Evolutionary conservation across 1,140 invertebrate genomes (phyloP).

Genomic region (Pemphigus obesinymphae): DNA sequence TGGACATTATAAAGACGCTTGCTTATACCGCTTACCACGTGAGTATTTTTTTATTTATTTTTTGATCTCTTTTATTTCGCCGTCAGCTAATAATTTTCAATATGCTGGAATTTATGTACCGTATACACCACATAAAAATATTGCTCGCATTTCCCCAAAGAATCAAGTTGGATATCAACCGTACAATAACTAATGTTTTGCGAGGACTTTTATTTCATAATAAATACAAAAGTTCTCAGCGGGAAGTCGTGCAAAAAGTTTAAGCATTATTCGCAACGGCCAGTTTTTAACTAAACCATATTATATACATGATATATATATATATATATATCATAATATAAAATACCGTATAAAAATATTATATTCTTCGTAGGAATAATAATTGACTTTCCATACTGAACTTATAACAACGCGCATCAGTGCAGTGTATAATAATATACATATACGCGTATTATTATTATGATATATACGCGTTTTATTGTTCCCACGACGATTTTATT

Average conservation of each 20-base stretch:
- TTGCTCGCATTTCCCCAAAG: not conserved
- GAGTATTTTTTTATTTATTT: not conserved
- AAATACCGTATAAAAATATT: not conserved
- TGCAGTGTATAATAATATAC: too few relatives aligned
- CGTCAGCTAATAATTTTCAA: constrained; percentile 21
- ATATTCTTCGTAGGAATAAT: not conserved
- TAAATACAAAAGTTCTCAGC: not conserved
- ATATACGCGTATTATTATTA: not conserved
- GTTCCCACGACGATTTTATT: not conserved
- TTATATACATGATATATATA: too few relatives aligned
- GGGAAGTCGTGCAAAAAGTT: not conserved
- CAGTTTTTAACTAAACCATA: not conserved
- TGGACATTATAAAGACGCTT: not conserved
- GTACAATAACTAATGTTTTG: constrained; percentile 6
- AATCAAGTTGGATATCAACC: not conserved
- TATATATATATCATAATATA: too few relatives aligned
- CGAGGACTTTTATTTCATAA: constrained; percentile 2
- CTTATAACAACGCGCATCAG: too few relatives aligned
- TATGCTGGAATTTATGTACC: not conserved
- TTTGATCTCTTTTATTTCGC: not conserved
- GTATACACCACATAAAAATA: not conserved
- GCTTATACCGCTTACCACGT: not conserved
- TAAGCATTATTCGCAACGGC: not conserved
- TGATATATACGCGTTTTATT: not conserved
- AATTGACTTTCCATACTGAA: not conserved